Conservation (phyloP, 2,113 vertebrate species). For the Tamias sibiricus region DNA sequence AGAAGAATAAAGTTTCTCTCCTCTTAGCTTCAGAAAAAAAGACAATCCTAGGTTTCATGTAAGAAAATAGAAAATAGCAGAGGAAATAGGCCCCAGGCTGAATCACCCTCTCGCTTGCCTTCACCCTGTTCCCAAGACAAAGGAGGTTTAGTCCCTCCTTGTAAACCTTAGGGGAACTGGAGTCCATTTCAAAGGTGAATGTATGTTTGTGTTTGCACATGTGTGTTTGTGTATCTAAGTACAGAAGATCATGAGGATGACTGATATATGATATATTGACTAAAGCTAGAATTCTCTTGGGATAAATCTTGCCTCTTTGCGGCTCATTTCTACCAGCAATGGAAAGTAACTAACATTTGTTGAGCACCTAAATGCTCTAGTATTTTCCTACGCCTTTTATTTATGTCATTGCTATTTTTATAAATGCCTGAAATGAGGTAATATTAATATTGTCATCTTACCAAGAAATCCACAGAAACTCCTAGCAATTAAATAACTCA, state of each 20-base stretch:
- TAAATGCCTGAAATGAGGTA: neutral
- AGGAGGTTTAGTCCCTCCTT: neutral
- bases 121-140: neutral
- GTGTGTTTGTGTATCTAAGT: neutral
- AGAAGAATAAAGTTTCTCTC: neutral
- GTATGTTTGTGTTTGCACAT: neutral
- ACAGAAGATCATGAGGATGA: neutral
- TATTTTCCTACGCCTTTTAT: neutral
- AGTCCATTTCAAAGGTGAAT: neutral
- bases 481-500: neutral
- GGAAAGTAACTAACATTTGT: neutral
- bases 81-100: neutral
- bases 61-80: neutral
- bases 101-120: neutral
- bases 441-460: constrained; percentile 35
- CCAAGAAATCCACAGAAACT: constrained; percentile 41
- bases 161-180: neutral
- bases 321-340: neutral
- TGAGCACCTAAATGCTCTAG: neutral
- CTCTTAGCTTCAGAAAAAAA: neutral
- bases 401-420: neutral
- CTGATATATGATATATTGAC: neutral
- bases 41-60: no score
- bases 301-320: neutral
- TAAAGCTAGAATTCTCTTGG: neutral